These are phyloP conservation scores for Pelobates fuscus DNA, from an alignment of 2,113 vertebrate species.

Conservation along the genomic window DNA sequence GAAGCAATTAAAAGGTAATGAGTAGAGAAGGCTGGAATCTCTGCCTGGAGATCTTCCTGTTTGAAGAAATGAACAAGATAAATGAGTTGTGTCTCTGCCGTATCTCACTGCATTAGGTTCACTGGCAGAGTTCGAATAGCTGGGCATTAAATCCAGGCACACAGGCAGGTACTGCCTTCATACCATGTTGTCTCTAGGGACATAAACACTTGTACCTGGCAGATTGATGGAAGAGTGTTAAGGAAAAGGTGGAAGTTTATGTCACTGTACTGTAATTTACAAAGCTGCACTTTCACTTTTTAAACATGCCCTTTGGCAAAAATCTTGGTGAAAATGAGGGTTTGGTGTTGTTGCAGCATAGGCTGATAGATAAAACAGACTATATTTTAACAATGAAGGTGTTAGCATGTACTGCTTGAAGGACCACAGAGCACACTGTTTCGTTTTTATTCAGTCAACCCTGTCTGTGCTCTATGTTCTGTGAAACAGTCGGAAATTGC, in stretches of 20 bases:
- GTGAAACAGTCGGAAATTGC: too few relatives aligned
- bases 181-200: slow-evolving; percentile 26
- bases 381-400: too few relatives aligned
- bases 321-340: not conserved
- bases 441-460: too few relatives aligned
- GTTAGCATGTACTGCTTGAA: too few relatives aligned
- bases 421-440: too few relatives aligned
- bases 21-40: slow-evolving; percentile 81
- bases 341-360: not conserved
- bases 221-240: slow-evolving; percentile 36
- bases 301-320: slow-evolving; percentile 8
- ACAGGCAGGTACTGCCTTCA: slow-evolving; percentile 12
- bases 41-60: slow-evolving; percentile 76
- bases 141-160: slow-evolving; percentile 34
- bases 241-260: slow-evolving; percentile 19
- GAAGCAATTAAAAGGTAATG: slow-evolving; percentile 93
- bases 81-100: slow-evolving; percentile 60
- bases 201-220: slow-evolving; percentile 42
- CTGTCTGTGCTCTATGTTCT: too few relatives aligned
- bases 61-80: slow-evolving; percentile 64
- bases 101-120: slow-evolving; percentile 61
- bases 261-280: slow-evolving; percentile 35
- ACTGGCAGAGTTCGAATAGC: slow-evolving; percentile 24
- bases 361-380: not conserved
- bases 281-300: not conserved